Percentiles rank a stretch among this genome's conserved stretches.
These are phyloP conservation scores for Stigmatopora nigra DNA, from an alignment of 2,113 vertebrate genomes.

Conservation along the genomic window DNA sequence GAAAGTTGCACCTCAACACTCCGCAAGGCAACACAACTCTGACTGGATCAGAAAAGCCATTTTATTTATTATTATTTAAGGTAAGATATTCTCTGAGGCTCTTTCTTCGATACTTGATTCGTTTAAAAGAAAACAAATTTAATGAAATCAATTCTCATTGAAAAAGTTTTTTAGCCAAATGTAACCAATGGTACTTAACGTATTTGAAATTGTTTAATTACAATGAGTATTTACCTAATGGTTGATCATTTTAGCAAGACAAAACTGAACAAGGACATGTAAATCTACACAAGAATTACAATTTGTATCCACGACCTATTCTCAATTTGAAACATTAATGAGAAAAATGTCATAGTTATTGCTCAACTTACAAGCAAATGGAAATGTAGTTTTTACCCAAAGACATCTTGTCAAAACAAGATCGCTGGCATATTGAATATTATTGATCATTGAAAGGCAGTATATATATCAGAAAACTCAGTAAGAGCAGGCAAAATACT, in stretches of 20 bases:
- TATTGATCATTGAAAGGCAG: too few species aligned
- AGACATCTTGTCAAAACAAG: too few species aligned
- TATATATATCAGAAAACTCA: too few species aligned
- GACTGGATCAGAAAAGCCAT: background rate
- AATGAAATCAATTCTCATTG: background rate
- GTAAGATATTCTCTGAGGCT: background rate
- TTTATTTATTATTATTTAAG: background rate
- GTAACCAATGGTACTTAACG: background rate
- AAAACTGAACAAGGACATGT: too few species aligned
- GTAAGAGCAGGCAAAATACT: too few species aligned
- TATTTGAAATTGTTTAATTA: background rate
- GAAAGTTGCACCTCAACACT: background rate
- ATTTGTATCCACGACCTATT: too few species aligned
- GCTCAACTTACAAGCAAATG: too few species aligned
- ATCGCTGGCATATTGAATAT: too few species aligned
- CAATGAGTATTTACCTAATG: background rate
- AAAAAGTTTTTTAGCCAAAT: background rate
- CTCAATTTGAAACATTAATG: too few species aligned
- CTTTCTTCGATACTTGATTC: background rate
- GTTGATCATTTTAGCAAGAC: background rate
- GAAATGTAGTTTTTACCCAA: too few species aligned
- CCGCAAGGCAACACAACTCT: background rate
- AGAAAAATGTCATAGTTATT: too few species aligned
- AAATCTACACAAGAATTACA: too few species aligned
- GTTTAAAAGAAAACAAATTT: background rate